A percentile compares a stretch with the other conserved stretches of the same genome.
These are phyloP conservation scores for Idaea dimidiata DNA, from an alignment of 2,888 invertebrate species.

Conservation along the genomic window DNA sequence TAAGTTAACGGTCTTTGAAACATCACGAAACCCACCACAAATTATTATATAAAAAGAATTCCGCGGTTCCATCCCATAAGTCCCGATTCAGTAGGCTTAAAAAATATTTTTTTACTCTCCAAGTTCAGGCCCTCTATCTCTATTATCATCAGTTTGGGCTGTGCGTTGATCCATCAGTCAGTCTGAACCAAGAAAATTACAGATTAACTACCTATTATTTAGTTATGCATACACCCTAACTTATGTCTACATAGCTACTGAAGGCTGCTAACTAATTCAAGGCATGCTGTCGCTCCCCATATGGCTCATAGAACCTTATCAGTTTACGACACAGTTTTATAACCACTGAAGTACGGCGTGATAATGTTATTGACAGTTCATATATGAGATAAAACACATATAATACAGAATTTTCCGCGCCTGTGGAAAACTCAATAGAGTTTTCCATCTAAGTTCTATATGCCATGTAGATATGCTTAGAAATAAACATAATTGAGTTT, in stretches of 20 bases:
- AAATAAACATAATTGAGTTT: not conserved
- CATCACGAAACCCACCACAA: no score
- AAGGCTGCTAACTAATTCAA: not conserved
- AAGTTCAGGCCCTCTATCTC: no score
- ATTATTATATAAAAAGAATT: no score
- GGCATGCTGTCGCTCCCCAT: not conserved
- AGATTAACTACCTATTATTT: no score
- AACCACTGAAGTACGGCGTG: not conserved
- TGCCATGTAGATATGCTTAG: not conserved
- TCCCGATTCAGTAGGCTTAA: no score
- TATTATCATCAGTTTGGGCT: no score
- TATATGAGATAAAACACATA: not conserved
- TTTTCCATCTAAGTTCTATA: not conserved
- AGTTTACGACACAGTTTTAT: constrained; percentile 1
- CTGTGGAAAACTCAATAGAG: not conserved
- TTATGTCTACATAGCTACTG: not conserved
- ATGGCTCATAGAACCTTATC: not conserved
- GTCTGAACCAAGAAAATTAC: no score
- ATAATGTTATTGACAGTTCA: not conserved
- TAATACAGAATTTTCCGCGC: not conserved
- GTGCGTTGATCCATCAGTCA: no score
- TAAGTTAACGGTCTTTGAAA: no score
- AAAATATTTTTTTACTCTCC: no score
- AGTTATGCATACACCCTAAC: no score
- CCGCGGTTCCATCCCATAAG: no score